Evolutionary conservation across 1,140 invertebrate genomes (phyloP), one percentile per base, ranked within the genome.

Genomic region (Procambarus clarkii): DNA sequence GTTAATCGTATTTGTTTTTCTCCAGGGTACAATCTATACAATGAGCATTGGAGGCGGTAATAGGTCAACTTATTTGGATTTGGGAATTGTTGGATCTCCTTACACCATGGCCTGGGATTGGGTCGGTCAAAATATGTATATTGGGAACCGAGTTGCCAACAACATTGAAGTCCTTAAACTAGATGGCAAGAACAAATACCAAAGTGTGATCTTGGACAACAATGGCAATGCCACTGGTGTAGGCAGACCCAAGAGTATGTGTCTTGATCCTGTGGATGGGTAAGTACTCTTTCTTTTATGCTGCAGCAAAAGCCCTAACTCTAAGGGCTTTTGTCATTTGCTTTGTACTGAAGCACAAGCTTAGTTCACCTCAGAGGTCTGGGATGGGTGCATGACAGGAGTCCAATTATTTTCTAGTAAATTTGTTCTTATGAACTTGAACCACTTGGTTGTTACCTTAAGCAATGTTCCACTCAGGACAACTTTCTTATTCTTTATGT

Each of bases 71-170:
- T 97, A 99, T 94, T 95, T 98, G 0, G 93, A 95, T 1, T 93
- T 96, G 8, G 98, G 98, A 9, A 96, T 99, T 54, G 97, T 99
- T 48, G 98, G 98, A 0, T 96, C 98, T 0, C 98, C 98, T 0
- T 98, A 98, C 76, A 96, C 97, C 1, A 96, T 99, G 54, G 98
- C 98, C 0, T 97, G 99, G 94, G 99, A 99, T 94, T 99, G 98
- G 98, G 95, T 99, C 50, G 98, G 98, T 11, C 95, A 98, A 69
- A 99, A 99, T 95, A 94, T 99, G 9, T 99, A 97, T 94, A 97
- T 99, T 93, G 98, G 98, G 15, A 99, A 99, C 94, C 96, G 97
- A 34, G 96, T 97, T 71, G 97, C 98, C 13, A 97, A 98, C 46
- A 99, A 98, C 92, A 98, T 99, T 88, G 98, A 99, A 95, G 97